Evolutionary conservation across 2,113 vertebrate species (phyloP), one percentile per base, ranked within the genome.

Genomic region (Butastur rufipennis): DNA sequence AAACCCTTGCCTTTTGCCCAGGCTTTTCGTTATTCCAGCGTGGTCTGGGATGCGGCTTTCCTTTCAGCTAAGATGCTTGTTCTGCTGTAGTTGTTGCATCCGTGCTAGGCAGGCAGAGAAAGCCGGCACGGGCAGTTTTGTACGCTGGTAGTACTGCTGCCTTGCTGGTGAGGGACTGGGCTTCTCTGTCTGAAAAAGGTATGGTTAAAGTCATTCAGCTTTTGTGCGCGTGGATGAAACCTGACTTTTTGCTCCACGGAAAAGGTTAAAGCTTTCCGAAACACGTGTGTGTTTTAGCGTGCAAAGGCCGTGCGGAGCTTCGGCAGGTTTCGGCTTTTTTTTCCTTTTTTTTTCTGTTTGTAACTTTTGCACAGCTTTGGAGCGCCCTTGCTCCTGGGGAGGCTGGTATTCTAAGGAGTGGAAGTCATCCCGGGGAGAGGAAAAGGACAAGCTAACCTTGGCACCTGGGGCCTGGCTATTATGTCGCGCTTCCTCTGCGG

Each of bases 381-480:
- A 91, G 74, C 16, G 72, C 18, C 77, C 59, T 61, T 4, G 84
- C 61, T 73, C 3, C 22, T 32, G 1, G 8, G n/a, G 59, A 70
- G 85, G 56, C 61, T 96, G 84, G 85, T 63, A 16, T 65, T 62
- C 88, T 40, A 43, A 47, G 91, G 93, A 45, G 66, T 79, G 96
- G 96, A 94, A 98, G 81, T 78, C 86, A 89, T 93, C 42, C n/a
- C 13, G 38, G 81, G 83, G 95, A 93, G 80, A 88, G 94, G 98
- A 96, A 94, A 91, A 96, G 97, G 97, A 95, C 96, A 84, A 93
- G 97, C 97, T 96, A 97, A 95, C 96, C 89, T 88, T 95, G 98
- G 97, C 98, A 98, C 97, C 98, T 98, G 98, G 82, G 95, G 98
- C 95, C 89, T 65, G 92, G 73, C 95, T 85, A 93, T 96, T 95